Evolutionary conservation across 2,113 vertebrate species (phyloP), one percentile per base, ranked within the genome.

Genomic region (Cettia cetti): DNA sequence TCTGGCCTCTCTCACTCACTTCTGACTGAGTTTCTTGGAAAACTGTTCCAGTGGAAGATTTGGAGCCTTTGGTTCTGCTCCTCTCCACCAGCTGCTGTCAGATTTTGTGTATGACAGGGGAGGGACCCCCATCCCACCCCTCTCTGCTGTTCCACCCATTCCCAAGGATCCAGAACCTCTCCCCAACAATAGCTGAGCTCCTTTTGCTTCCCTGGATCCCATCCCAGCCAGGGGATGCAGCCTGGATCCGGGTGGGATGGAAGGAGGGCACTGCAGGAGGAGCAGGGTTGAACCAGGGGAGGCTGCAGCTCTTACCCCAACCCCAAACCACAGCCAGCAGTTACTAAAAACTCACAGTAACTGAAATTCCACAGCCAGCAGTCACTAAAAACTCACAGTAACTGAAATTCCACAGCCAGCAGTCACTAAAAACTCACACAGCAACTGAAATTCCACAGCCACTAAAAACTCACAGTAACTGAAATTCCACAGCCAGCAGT

Each of bases 231-330:
- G 53, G 53, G 19, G 53, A 33, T 54, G 5, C 53, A 33, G 30
- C 52, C 65, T 15, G 13, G 39, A n/a, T 12, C 23, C 0, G 0
- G 22, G 7, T 6, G 60, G 60, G 79, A 49, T 31, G 40, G 44
- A 40, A 39, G 45, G 1, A 44, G 82, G 84, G 22, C 54, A 8
- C 74, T 40, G 53, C 3, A 2, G 44, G 45, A 49, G 47, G 23
- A 26, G 50, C 40, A 42, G 40, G 40, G 40, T 15, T 42, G 40
- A 13, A 20, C 5, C 4, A 31, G 76, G 35, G 40, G 42, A 33
- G 13, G 65, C 52, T 37, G 39, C 33, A 70, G 66, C 56, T 59
- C 15, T 6, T 9, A 37, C 3, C 59, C 69, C 53, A 2, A 27
- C 33, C 37, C 39, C 37, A 69, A 35, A 20, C 3, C 75, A 42